Evolutionary conservation across 1,140 invertebrate genomes (phyloP).

Genomic region (Thrips palmi): DNA sequence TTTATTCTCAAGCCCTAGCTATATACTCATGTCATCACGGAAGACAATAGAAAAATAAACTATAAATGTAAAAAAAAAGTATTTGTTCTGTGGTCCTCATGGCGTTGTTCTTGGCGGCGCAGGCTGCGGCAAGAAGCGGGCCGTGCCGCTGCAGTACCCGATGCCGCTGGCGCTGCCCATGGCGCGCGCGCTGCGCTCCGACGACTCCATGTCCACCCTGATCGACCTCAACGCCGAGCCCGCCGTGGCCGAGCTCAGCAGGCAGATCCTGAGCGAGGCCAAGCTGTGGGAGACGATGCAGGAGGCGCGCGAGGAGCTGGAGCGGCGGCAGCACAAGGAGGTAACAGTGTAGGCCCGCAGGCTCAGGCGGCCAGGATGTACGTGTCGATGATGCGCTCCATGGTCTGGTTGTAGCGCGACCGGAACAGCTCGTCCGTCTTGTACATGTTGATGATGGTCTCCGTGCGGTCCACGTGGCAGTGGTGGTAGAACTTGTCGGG

Average conservation of each 20-base stretch:
- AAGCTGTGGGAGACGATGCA: conserved; percentile 59
- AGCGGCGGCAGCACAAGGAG: conserved; percentile 28
- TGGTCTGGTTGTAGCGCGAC: no score
- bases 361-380: no score
- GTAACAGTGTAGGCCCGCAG: conserved; percentile 1
- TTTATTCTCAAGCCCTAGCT: not conserved
- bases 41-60: not conserved
- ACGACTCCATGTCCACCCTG: conserved; percentile 38
- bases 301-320: conserved; percentile 45
- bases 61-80: not conserved
- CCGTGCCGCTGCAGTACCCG: no score
- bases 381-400: no score
- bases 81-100: not conserved
- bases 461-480: no score
- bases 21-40: not conserved
- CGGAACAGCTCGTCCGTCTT: no score
- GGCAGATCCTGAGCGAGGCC: conserved; percentile 54
- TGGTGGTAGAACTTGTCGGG: no score
- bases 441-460: no score
- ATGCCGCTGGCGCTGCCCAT: conserved; percentile 13
- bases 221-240: conserved; percentile 44
- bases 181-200: conserved; percentile 22
- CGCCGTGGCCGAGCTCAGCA: conserved; percentile 47
- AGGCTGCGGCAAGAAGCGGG: conserved; percentile 49
- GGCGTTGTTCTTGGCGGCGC: conserved; percentile 14